Base-by-base conservation (phyloP, 1,140 invertebrate genomes). In the Drosophila sproati region DNA sequence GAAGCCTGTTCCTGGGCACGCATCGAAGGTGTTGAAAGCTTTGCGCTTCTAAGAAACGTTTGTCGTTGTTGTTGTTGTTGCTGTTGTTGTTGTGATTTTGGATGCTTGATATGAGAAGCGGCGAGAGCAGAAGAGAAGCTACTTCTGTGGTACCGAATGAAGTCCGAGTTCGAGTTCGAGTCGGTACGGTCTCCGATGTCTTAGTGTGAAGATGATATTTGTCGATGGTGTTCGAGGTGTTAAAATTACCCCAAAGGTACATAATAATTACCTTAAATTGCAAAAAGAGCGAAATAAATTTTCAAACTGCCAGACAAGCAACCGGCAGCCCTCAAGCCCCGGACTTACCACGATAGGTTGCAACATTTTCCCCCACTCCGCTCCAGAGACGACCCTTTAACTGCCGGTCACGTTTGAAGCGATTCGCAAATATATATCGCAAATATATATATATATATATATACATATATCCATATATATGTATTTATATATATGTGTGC, bases 181-280 rank as follows among this genome's bases (percentile, higher is more conserved):
- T 31, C 48, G 48, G 41, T 29, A 12, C 35, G 48, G 31, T 61
- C 34, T 28, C 69, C 45, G 28, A 37, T 37, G 39, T 41, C n/a
- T 41, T 43, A n/a, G 39, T 35, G 28, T 64, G 64, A 70, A 86
- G 91, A 91, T 91, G 91, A 89, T 91, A 91, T 91, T 91, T 91
- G 90, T 90, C 90, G 89, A 91, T 91, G 91, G 81, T 91, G 91
- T 92, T 80, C 82, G 91, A 92, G 91, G 91, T 92, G 91, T 92
- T 92, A 92, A 92, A 92, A 92, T 92, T 92, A 92, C 91, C 91
- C 91, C 83, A 89, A 82, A 91, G 91, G 78, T 92, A 92, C 91
- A 92, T 91, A 91, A 92, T 92, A 92, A 92, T 92, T 92, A 92
- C 91, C 90, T 86, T 92, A 92, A 92, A 92, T 92, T 91, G 89